These are phyloP conservation scores for Apis mellifera DNA, from an alignment of 1,140 invertebrate species.

Conservation along the genomic window Amel_HAv3.1 CM009934.2:7854501-7855000, in stretches of 20 bases:
- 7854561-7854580: neutral
- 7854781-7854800: neutral
- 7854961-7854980: constrained; percentile 7
- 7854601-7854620: constrained; percentile 9
- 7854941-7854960: constrained; percentile 17
- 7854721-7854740: neutral
- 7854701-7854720: neutral
- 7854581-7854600: neutral
- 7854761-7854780: neutral
- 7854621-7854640: constrained; percentile 24
- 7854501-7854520: neutral
- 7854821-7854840: neutral
- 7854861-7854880: neutral
- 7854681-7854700: neutral
- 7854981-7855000: constrained; percentile 35
- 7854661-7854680: constrained; percentile 6
- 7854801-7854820: constrained; percentile 1
- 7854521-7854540: neutral
- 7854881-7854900: constrained; percentile 31
- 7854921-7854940: constrained; percentile 32
- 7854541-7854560: neutral
- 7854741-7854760: constrained; percentile 16
- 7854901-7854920: constrained; percentile 42
- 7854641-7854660: neutral
- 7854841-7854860: neutral